phyloP scores from a whole-genome alignment of 2,888 invertebrate species.

The Timandra comae region DNA sequence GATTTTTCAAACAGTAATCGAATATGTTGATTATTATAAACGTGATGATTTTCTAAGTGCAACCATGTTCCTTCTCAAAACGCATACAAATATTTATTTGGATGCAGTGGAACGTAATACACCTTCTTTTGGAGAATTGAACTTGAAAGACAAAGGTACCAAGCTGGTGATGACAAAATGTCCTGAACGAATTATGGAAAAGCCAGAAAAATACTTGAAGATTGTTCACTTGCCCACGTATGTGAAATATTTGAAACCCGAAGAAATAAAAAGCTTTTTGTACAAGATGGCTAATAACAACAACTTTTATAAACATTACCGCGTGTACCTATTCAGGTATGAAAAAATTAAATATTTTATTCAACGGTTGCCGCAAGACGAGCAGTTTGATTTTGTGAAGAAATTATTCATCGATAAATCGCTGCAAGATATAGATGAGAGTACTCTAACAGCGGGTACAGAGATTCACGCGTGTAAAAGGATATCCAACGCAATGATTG shows the following conservation, averaged over 20 bases:
- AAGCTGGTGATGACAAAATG: conserved; percentile 41
- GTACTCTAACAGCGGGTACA: conserved; percentile 16
- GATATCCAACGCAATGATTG: conserved; percentile 13
- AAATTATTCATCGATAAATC: conserved; percentile 39
- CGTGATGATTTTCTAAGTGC: conserved; percentile 22
- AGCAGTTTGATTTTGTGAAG: conserved; percentile 44
- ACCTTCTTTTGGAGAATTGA: conserved; percentile 15
- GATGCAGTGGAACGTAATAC: conserved; percentile 29
- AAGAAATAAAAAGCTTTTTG: conserved; percentile 41
- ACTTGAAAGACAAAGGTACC: conserved; percentile 38
- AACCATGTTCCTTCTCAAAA: conserved; percentile 34
- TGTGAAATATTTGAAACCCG: conserved; percentile 38
- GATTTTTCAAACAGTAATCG: conserved; percentile 26
- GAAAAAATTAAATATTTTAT: conserved; percentile 35
- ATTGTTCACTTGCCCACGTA: conserved; percentile 42
- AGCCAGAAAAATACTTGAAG: conserved; percentile 35
- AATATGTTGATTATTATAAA: conserved; percentile 8
- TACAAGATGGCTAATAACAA: conserved; percentile 24
- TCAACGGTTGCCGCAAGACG: conserved; percentile 34
- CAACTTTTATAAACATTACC: conserved; percentile 2
- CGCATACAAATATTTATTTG: conserved; percentile 38
- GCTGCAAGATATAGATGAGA: conserved; percentile 16
- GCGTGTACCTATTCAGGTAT: conserved; percentile 26
- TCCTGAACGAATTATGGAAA: conserved; percentile 35
- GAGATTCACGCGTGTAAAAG: conserved; percentile 24